phyloP scores from a whole-genome alignment of 2,888 invertebrate genomes.

The Drosophila kanekoi region DNA sequence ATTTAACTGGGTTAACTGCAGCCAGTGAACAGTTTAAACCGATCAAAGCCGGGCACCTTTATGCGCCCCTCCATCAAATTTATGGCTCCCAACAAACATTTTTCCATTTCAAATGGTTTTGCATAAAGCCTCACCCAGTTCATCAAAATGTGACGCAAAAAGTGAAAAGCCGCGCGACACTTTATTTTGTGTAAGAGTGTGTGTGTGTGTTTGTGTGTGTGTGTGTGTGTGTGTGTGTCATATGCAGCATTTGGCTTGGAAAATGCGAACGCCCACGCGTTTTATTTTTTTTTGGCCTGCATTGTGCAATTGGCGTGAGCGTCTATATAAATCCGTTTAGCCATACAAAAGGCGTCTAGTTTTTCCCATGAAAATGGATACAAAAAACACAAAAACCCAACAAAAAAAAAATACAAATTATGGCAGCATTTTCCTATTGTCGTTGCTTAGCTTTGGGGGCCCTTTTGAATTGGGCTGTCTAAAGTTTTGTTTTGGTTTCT shows the following conservation, averaged over 20 bases:
- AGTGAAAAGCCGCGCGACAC: constrained; percentile 58
- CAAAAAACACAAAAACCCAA: constrained; percentile 13
- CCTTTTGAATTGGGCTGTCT: constrained; percentile 63
- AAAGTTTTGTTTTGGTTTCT: constrained; percentile 15
- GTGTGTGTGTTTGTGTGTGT: too few relatives aligned
- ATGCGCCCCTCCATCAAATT: constrained; percentile 40
- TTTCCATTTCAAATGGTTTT: constrained; percentile 46
- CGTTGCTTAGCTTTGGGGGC: constrained; percentile 55
- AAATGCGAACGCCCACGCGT: constrained; percentile 38
- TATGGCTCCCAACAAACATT: not conserved
- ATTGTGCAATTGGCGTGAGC: constrained; percentile 80
- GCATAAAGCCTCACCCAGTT: constrained; percentile 54
- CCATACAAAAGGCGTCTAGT: constrained; percentile 65
- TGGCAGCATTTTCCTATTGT: constrained; percentile 75
- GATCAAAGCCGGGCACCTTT: constrained; percentile 36
- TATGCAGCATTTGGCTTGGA: constrained; percentile 12
- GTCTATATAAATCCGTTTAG: constrained; percentile 76
- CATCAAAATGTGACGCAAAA: constrained; percentile 23
- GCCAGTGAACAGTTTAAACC: constrained; percentile 34
- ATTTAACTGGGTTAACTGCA: constrained; percentile 63
- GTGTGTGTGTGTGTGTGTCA: constrained; percentile 1
- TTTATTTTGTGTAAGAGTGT: constrained; percentile 7
- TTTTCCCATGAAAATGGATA: constrained; percentile 66
- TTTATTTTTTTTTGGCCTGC: not conserved
- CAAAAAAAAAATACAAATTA: constrained; percentile 62